A percentile compares a stretch with the other conserved stretches of the same genome.
Evolutionary conservation across 1,140 invertebrate species (phyloP).

Genomic region (Macrocentrus cingulum): DNA sequence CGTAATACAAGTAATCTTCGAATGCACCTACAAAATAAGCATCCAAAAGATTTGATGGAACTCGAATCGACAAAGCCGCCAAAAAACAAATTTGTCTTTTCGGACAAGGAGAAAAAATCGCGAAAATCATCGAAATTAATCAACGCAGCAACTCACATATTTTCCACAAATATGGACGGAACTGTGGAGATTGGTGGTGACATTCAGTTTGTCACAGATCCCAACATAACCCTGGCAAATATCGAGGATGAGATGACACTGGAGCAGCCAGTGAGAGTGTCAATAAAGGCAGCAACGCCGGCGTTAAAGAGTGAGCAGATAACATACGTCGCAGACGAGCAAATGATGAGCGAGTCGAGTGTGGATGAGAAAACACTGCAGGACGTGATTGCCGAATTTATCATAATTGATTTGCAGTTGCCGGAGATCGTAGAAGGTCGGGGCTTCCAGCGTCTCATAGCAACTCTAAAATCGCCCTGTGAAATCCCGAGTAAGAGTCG

Average conservation of each 20-base stretch:
- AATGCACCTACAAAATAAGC: slow-evolving; percentile 67
- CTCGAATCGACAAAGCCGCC: slow-evolving; percentile 52
- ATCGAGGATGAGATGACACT: slow-evolving; percentile 50
- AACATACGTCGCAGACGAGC: slow-evolving; percentile 30
- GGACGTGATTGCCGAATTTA: slow-evolving; percentile 57
- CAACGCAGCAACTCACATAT: slow-evolving; percentile 53
- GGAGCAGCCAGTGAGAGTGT: slow-evolving; percentile 44
- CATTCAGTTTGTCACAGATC: slow-evolving; percentile 57
- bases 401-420: slow-evolving; percentile 57
- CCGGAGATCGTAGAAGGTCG: slow-evolving; percentile 59
- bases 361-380: slow-evolving; percentile 49
- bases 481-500: slow-evolving; percentile 60
- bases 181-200: slow-evolving; percentile 57
- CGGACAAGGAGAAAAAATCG: slow-evolving; percentile 53
- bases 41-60: slow-evolving; percentile 56
- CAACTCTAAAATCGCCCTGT: slow-evolving; percentile 58
- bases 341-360: slow-evolving; percentile 29
- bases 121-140: slow-evolving; percentile 51
- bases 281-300: background rate
- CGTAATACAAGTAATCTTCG: slow-evolving; percentile 66
- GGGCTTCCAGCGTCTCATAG: slow-evolving; percentile 59
- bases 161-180: slow-evolving; percentile 55
- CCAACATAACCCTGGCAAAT: slow-evolving; percentile 45
- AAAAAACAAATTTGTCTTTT: slow-evolving; percentile 38
- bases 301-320: slow-evolving; percentile 6